phyloP scores from a whole-genome alignment of 1,140 invertebrate species.

The Drosophila mayri region DNA sequence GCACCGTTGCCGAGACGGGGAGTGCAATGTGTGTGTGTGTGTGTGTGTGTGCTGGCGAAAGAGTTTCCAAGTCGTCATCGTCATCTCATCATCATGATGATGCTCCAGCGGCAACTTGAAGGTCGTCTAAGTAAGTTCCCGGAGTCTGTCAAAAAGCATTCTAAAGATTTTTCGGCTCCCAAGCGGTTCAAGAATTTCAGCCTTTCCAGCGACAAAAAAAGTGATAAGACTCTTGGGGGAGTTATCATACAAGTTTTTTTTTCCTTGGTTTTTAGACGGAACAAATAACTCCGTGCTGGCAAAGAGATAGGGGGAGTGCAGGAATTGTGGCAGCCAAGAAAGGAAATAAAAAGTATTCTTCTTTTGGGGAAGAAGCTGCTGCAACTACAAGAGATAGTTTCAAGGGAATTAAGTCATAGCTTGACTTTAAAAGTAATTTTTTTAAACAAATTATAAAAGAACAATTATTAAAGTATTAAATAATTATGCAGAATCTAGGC shows the following conservation, averaged over 20 bases:
- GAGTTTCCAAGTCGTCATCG: conserved; percentile 48
- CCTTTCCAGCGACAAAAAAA: conserved; percentile 15
- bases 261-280: neutral
- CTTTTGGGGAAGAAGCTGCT: neutral
- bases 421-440: neutral
- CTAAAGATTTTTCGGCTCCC: conserved; percentile 39
- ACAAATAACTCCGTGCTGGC: conserved; percentile 15
- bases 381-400: neutral
- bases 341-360: neutral
- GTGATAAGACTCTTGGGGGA: conserved; percentile 24
- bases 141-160: conserved; percentile 51
- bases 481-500: neutral
- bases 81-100: conserved; percentile 11
- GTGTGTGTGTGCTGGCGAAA: conserved; percentile 19
- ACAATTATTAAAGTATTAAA: neutral
- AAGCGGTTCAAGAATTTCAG: conserved; percentile 29
- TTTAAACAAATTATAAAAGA: neutral
- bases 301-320: neutral
- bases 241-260: conserved; percentile 15
- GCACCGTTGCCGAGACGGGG: conserved; percentile 36
- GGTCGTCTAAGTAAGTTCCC: conserved; percentile 50
- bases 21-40: conserved; percentile 4
- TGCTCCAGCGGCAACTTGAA: conserved; percentile 35
- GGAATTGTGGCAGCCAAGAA: neutral
- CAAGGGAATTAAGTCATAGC: neutral